phyloP scores from a whole-genome alignment of 2,113 vertebrate species.

The Gallinago undulata region DNA sequence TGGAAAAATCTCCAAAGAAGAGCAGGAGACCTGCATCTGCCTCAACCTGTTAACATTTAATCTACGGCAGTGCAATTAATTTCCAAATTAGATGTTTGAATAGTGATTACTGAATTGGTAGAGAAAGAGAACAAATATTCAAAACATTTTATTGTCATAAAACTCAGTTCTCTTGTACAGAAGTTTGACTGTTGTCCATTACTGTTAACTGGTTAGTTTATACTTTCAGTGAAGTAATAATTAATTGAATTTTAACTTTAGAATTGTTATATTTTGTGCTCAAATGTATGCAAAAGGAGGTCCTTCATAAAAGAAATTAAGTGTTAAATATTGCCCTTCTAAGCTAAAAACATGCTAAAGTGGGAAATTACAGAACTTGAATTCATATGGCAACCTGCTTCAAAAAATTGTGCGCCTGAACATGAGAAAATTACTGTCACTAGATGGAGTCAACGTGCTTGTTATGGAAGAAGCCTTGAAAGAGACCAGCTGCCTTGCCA shows the following conservation, averaged over 20 bases:
- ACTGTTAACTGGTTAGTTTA: neutral
- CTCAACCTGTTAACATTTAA: neutral
- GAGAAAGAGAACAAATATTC: neutral
- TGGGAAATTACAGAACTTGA: too few relatives aligned
- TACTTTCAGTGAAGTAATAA: neutral
- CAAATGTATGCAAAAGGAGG: neutral
- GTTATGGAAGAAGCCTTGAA: neutral
- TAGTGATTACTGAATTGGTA: neutral
- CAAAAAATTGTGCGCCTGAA: neutral
- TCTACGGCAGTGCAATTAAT: neutral
- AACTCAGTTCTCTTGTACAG: neutral
- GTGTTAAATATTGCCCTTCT: neutral
- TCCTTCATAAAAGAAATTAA: neutral
- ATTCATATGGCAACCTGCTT: neutral
- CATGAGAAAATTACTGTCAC: neutral
- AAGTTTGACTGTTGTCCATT: neutral
- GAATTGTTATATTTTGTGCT: neutral
- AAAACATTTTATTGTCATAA: neutral
- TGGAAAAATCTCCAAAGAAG: neutral
- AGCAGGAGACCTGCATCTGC: neutral
- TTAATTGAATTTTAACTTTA: neutral
- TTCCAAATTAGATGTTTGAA: neutral
- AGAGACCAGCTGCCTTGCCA: neutral
- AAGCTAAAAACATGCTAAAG: neutral
- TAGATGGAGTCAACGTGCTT: constrained; percentile 29